Base-by-base conservation (phyloP, 2,888 invertebrate species). In the Graphium colonna region DNA sequence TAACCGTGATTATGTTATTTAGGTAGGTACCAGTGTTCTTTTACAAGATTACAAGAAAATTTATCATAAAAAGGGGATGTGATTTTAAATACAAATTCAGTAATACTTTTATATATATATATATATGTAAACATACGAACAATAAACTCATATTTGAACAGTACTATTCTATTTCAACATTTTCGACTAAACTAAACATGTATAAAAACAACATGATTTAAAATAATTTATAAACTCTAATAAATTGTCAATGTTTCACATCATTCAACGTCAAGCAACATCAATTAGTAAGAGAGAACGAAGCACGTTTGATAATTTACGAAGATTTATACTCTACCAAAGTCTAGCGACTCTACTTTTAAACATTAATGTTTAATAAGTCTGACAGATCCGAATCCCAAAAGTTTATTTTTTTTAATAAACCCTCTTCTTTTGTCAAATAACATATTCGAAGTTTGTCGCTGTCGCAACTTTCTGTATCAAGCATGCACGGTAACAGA, bases 301-400 rank as follows among this genome's bases (percentile, higher is more conserved):
- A 84, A 86, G 86, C 86, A 79, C 77, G 50, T 55, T 53, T 52
- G 74, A 77, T 71, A 74, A 73, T 71, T 71, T 58, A 73, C 74
- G 72, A 73, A 63, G 75, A 77, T 78, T 82, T 77, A 70, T 79
- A 67, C 81, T n/a, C n/a, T 85, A 87, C 77, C 71, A 79, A 82
- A 79, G 86, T 84, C 88, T 87, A 87, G 87, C 88, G 86, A 87
- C 85, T 72, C 85, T 86, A 87, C 78, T 69, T 67, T 66, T 75
- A 76, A 68, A 69, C 67, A 74, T 71, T 69, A 60, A 63, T 61
- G 63, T 61, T 64, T 64, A 45, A 45, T n/a, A 51, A 62, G 61
- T 59, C 61, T 56, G 56, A 59, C 39, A 45, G 42, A 33, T 16
- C 33, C 38, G 28, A 50, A 39, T 38, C n/a, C 10, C 40, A 17